Evolutionary conservation across 2,888 invertebrate genomes (phyloP).

Genomic region (Macaria liturata): DNA sequence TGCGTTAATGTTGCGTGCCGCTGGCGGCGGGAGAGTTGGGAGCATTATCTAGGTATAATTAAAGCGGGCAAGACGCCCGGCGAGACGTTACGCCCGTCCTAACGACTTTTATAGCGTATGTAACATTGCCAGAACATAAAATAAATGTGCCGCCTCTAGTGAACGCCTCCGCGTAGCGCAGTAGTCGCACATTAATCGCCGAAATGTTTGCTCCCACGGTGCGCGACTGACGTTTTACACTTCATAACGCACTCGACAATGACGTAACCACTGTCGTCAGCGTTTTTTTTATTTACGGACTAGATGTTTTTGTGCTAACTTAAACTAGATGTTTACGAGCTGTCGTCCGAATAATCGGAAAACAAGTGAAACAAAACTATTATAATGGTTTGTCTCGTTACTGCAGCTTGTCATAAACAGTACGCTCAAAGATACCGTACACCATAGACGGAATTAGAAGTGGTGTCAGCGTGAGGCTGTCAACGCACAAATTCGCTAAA

Average conservation of each 20-base stretch:
- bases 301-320: no score
- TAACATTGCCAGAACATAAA: slow-evolving; percentile 82
- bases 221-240: slow-evolving; percentile 63
- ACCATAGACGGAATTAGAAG: slow-evolving; percentile 7
- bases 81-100: slow-evolving; percentile 81
- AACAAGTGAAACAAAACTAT: no score
- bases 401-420: no score
- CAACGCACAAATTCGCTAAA: slow-evolving; percentile 34
- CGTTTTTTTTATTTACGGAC: slow-evolving; percentile 40
- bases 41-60: slow-evolving; percentile 80
- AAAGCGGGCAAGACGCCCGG: slow-evolving; percentile 79
- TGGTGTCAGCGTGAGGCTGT: slow-evolving; percentile 16
- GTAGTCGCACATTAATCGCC: slow-evolving; percentile 77
- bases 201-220: slow-evolving; percentile 76
- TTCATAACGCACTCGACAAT: slow-evolving; percentile 57
- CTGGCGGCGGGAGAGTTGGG: slow-evolving; percentile 59
- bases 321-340: no score
- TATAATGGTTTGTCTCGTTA: no score
- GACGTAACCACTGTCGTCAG: no score
- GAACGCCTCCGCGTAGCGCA: slow-evolving; percentile 62
- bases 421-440: slow-evolving; percentile 1
- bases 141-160: slow-evolving; percentile 80
- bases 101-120: slow-evolving; percentile 83
- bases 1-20: slow-evolving; percentile 60
- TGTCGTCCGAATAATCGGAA: no score